Evolutionary conservation across 2,113 vertebrate genomes (phyloP), one percentile per base, ranked within the genome.

Genomic region (Sorex araneus): DNA sequence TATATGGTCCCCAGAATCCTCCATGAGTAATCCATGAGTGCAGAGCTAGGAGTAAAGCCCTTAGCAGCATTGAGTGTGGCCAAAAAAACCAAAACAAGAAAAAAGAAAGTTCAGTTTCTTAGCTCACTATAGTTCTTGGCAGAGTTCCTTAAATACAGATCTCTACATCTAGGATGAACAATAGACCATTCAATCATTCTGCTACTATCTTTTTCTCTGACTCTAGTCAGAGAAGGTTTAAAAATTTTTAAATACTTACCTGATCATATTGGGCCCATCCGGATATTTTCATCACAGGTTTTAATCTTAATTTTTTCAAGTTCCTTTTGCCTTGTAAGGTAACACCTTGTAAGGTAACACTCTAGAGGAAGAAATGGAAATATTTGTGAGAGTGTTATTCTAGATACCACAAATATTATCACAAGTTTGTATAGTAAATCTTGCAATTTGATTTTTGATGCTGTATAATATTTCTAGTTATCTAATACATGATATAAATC

Each of bases 91-190:
- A 50, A 50, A 50, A 50, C 47, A 50, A 50, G 13, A 50, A 50
- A 50, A 50, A 50, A 50, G 47, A 50, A 50, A 50, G 47, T 12
- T 50, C 47, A 50, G 47, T 50, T 50, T 50, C 13, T 9, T 92
- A 34, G 28, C 30, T 89, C 15, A 83, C 84, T 84, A 80, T 36
- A 63, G 43, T 45, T 89, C 84, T 80, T 89, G 67, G 63, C 28
- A 84, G 28, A 45, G 40, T 89, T 70, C 67, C 84, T 86, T 95
- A 66, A 93, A 80, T 32, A 89, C 43, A 89, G 34, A 43, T 84
- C 28, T 66, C 6, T 34, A 45, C 9, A 75, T 75, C 25, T 94
- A 87, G 40, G 94, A 88, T 2, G 2, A 94, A 36, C 77, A 84
- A 77, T 28, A 27, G 16, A 8, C 23, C 85, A 77, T 1, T 40